Conservation (phyloP, 92 coral and sea anemone genomes). For the Bergia sp. region DNA sequence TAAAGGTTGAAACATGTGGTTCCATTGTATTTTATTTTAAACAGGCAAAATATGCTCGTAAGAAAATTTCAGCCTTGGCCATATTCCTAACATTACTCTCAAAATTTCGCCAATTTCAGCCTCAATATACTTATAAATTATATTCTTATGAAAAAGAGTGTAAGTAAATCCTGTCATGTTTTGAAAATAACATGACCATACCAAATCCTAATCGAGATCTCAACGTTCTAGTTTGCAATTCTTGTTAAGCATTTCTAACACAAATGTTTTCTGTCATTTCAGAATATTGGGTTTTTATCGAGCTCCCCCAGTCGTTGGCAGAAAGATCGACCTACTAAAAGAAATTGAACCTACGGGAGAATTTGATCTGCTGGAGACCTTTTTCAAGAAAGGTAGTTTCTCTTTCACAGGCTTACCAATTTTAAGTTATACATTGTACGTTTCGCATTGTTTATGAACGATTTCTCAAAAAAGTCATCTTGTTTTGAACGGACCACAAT, state of each 20-base stretch:
- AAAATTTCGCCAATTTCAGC: too few relatives aligned
- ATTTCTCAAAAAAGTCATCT: too few relatives aligned
- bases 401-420: background rate
- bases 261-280: background rate
- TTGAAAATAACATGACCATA: background rate
- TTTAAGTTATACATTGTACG: background rate
- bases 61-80: too few relatives aligned
- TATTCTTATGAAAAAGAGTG: too few relatives aligned
- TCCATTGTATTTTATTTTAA: too few relatives aligned
- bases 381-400: constrained; percentile 79
- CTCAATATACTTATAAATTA: too few relatives aligned
- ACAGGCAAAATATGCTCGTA: too few relatives aligned
- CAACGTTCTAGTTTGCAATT: background rate
- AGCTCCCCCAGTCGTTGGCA: constrained; percentile 96
- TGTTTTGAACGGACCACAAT: too few relatives aligned
- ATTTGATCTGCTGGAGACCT: constrained; percentile 65
- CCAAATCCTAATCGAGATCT: background rate
- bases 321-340: constrained; percentile 74
- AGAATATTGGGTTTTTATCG: constrained; percentile 92
- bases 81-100: too few relatives aligned
- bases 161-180: too few relatives aligned
- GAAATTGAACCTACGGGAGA: constrained; percentile 89
- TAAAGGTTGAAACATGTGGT: too few relatives aligned
- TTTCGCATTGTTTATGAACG: too few relatives aligned
- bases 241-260: background rate